Base-by-base conservation (phyloP, 23 tunicate species). In the Pegea sp. region DNA sequence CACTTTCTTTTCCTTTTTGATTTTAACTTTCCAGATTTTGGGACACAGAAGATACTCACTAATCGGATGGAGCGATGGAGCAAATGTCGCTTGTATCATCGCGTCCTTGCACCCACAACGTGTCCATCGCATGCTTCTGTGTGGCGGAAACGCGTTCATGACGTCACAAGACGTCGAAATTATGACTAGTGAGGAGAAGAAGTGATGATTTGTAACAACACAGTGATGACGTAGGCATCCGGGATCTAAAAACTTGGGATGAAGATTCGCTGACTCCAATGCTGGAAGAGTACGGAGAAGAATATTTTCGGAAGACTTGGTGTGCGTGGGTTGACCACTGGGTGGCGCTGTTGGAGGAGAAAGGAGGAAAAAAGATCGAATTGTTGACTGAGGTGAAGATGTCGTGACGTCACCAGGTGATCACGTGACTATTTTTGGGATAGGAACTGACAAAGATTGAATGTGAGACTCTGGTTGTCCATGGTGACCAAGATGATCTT, bases 401-500 rank as follows among this genome's bases (percentile, higher is more conserved):
- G 13, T 8, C 46, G 13, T 38, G 11, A 38, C 46, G 46, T 16
- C 16, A 8, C 16, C 46, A 38, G 46, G 11, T 8, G 11, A 8
- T 11, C 46, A 38, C 46, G 11, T 8, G 46, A 16, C 16, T 8
- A 38, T 16, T 8, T 16, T 38, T 38, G 16, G 11, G 11, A 38
- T 38, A 16, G 13, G 46, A 8, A 8, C 46, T 38, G 16, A 38
- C 11, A 38, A 38, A 38, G 46, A 73, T 84, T 11, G 49, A 27
- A 5, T 58, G 61, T 42, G 55, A 57, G 28, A 72, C 76, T 0
- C 64, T 84, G n/a, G 69, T 84, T n/a, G 31, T 84, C 3, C 95
- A 84, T 61, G 95, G 95, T 1, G 61, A 52, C 19, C 68, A 84
- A 49, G 95, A 84, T 59, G 76, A 72, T 4, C 20, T 73, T 34